phyloP scores from a whole-genome alignment of 2,113 vertebrate genomes.

The Notothenia coriiceps region DNA sequence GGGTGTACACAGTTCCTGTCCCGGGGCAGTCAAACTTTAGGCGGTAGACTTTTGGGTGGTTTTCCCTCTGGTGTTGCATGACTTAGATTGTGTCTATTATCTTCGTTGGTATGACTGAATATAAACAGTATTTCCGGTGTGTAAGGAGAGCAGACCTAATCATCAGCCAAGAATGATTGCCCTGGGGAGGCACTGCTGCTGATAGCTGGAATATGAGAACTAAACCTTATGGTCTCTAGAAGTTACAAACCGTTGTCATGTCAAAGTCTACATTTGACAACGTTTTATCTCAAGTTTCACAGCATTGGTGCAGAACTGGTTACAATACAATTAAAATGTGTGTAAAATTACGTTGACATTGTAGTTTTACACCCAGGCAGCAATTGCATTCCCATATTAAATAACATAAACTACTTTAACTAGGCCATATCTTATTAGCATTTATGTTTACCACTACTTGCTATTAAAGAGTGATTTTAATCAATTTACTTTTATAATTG shows the following conservation, averaged over 20 bases:
- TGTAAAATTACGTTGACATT: not conserved
- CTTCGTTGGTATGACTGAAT: not conserved
- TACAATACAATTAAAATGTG: not conserved
- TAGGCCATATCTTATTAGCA: not conserved
- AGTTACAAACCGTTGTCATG: not conserved
- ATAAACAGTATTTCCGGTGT: constrained; percentile 43
- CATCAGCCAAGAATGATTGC: constrained; percentile 21
- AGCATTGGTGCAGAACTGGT: not conserved
- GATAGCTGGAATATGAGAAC: constrained; percentile 2
- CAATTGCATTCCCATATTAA: not conserved
- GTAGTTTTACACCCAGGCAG: not conserved
- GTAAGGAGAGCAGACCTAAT: constrained; percentile 1
- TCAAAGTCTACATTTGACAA: not conserved
- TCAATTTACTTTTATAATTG: not conserved
- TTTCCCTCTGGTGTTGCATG: constrained; percentile 2
- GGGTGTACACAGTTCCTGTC: constrained; percentile 63
- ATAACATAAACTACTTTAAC: not conserved
- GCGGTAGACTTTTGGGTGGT: constrained; percentile 43
- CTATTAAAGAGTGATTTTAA: not conserved
- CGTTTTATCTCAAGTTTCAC: not conserved
- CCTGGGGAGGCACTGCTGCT: constrained; percentile 1
- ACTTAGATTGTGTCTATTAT: not conserved
- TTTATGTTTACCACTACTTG: not conserved
- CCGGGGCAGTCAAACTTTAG: constrained; percentile 61
- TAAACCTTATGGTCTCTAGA: not conserved